phyloP scores from a whole-genome alignment of 2,113 vertebrate species.

The Baryphthengus martii region DNA sequence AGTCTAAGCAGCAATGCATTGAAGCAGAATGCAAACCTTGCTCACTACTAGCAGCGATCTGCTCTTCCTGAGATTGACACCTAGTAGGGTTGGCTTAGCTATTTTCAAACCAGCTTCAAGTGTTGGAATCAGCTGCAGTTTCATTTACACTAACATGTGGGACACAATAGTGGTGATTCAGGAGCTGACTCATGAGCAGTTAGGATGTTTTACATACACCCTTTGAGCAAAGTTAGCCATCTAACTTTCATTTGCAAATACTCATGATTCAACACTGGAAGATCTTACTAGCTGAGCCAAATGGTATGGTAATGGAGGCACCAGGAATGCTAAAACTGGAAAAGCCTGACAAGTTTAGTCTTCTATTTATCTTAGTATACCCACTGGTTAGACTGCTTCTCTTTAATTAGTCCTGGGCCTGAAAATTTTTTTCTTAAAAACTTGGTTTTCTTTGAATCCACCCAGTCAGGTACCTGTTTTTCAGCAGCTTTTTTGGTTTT shows the following conservation, averaged over 20 bases:
- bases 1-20: not conserved
- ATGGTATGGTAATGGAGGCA: not conserved
- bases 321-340: slow-evolving; percentile 6
- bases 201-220: not conserved
- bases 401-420: not conserved
- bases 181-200: not conserved
- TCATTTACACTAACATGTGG: not conserved
- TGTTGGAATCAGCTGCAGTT: not conserved
- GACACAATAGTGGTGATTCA: not conserved
- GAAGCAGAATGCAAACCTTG: not conserved
- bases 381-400: not conserved
- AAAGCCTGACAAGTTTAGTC: not conserved
- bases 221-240: not conserved
- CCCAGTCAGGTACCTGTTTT: not conserved
- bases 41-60: not conserved
- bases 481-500: not conserved
- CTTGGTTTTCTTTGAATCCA: not conserved
- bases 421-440: not conserved
- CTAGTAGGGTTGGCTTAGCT: not conserved
- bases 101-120: not conserved
- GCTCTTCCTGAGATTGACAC: not conserved
- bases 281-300: not conserved
- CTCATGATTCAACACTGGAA: not conserved
- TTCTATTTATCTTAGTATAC: not conserved
- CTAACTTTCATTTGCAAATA: not conserved